Conservation (phyloP, 2,113 vertebrate species). For the Leucosticte australis region DNA sequence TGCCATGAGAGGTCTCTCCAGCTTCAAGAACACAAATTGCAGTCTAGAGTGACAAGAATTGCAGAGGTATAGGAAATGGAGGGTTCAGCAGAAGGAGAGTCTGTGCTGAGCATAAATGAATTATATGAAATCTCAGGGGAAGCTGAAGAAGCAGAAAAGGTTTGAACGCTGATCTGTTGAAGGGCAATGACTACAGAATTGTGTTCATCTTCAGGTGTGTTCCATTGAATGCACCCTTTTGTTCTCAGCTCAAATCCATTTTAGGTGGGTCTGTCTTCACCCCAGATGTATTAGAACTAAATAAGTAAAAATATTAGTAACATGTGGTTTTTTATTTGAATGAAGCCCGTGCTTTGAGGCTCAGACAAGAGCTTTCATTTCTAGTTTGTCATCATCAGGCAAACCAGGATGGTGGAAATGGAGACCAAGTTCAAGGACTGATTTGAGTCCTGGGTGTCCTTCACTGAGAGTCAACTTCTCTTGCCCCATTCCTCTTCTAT, state of each 20-base stretch:
- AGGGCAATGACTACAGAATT: background rate
- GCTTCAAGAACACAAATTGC: background rate
- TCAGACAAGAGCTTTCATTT: background rate
- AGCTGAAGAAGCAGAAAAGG: background rate
- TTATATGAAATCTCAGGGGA: background rate
- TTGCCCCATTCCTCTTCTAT: background rate
- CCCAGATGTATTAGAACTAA: background rate
- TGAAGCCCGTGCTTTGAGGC: background rate
- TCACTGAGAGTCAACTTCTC: background rate
- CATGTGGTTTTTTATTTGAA: fast-evolving
- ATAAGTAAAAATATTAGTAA: background rate
- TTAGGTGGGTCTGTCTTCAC: background rate
- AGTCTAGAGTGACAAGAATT: background rate
- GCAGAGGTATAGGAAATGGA: background rate
- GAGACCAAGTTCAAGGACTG: background rate
- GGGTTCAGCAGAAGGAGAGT: background rate
- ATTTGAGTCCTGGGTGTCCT: background rate
- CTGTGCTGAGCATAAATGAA: background rate
- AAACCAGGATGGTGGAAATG: background rate
- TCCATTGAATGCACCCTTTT: background rate
- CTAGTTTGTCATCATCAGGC: background rate
- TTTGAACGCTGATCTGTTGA: background rate
- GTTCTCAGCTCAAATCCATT: background rate
- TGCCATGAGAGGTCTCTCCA: background rate
- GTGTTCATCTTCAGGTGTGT: background rate